Conservation (phyloP, 1,140 invertebrate genomes). For the Polypedilum pembai region DNA sequence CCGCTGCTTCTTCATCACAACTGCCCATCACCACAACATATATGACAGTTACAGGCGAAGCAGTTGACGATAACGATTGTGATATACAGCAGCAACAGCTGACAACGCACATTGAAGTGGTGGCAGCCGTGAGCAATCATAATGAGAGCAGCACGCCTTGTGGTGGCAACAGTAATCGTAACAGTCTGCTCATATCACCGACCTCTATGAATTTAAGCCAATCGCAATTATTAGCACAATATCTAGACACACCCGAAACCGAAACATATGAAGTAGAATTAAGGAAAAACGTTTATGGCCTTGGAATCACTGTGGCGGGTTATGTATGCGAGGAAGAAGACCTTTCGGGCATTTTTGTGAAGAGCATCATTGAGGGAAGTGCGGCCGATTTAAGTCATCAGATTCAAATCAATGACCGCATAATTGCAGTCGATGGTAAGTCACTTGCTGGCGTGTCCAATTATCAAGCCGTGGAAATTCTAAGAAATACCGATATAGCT, state of each 20-base stretch:
- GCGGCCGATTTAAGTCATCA: slow-evolving; percentile 79
- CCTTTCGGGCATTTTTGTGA: slow-evolving; percentile 90
- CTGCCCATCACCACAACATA: slow-evolving; percentile 32
- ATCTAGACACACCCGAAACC: slow-evolving; percentile 46
- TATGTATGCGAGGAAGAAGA: slow-evolving; percentile 73
- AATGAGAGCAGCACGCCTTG: too few species aligned
- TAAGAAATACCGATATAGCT: slow-evolving; percentile 71
- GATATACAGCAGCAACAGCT: not conserved
- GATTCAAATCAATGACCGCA: slow-evolving; percentile 88
- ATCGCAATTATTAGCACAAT: slow-evolving; percentile 32
- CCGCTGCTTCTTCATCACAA: slow-evolving; percentile 30
- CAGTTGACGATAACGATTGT: not conserved
- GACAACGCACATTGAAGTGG: slow-evolving; percentile 33
- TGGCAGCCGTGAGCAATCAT: slow-evolving; percentile 30
- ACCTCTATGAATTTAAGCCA: not conserved
- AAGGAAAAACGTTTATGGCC: slow-evolving; percentile 57
- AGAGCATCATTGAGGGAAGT: slow-evolving; percentile 86
- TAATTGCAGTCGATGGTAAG: slow-evolving; percentile 76
- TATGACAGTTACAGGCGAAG: slow-evolving; percentile 34
- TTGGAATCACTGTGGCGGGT: slow-evolving; percentile 59
- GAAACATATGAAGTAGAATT: slow-evolving; percentile 55
- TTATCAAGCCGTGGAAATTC: slow-evolving; percentile 80
- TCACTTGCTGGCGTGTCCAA: slow-evolving; percentile 77
- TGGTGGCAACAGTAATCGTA: slow-evolving; percentile 31
- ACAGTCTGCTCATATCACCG: slow-evolving; percentile 8